phyloP scores from a whole-genome alignment of 1,140 invertebrate species.

The Thalassaphorura encarpata region DNA sequence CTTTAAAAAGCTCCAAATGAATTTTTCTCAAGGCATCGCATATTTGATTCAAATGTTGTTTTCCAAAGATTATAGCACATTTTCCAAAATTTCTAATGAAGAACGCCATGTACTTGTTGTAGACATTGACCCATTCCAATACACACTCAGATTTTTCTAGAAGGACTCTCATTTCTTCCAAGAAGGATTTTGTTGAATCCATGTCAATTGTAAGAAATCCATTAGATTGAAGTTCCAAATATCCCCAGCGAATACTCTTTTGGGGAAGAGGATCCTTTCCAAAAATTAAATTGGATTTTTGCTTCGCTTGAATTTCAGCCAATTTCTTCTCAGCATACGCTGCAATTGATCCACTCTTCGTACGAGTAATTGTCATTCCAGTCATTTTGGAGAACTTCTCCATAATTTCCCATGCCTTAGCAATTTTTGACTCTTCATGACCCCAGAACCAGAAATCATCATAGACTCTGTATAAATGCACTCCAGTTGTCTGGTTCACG shows the following conservation, averaged over 20 bases:
- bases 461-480: slow-evolving; percentile 3
- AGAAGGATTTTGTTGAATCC: background rate
- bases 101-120: slow-evolving; percentile 19
- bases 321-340: background rate
- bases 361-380: slow-evolving; percentile 8
- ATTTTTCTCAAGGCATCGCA: slow-evolving; percentile 3
- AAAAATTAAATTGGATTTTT: background rate
- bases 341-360: slow-evolving; percentile 9
- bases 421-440: background rate
- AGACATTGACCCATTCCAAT: slow-evolving; percentile 16
- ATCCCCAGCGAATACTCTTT: slow-evolving; percentile 13
- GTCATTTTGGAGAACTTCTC: background rate
- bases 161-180: slow-evolving; percentile 12
- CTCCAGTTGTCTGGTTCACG: slow-evolving; percentile 9
- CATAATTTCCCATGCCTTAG: slow-evolving; percentile 10
- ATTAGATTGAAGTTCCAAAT: slow-evolving; percentile 8
- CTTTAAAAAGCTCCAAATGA: background rate
- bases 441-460: slow-evolving; percentile 23
- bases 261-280: slow-evolving; percentile 3
- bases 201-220: slow-evolving; percentile 12
- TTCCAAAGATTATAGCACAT: slow-evolving; percentile 8
- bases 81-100: slow-evolving; percentile 24
- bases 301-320: background rate
- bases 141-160: slow-evolving; percentile 9
- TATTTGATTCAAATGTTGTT: slow-evolving; percentile 21